Evolutionary conservation across 2,888 invertebrate species (phyloP).

Genomic region (Chaetogeoica ovagalla): DNA sequence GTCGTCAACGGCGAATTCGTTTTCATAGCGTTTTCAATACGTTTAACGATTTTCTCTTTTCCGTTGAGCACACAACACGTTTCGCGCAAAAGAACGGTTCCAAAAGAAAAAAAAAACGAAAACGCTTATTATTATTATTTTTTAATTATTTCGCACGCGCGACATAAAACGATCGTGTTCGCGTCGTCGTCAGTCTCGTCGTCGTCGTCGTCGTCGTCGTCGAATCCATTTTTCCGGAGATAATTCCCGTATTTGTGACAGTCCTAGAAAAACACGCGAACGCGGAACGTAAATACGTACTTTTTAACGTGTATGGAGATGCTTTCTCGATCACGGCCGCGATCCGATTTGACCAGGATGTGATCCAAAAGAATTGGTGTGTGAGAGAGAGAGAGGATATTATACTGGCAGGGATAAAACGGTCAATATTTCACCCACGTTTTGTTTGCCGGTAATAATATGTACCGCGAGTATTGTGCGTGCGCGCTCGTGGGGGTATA

Average conservation of each 20-base stretch:
- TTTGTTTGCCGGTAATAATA: neutral
- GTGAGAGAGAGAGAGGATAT: neutral
- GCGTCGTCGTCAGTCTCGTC: neutral
- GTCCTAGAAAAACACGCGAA: constrained; percentile 22
- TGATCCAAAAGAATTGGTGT: too few relatives aligned
- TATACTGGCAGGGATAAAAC: too few relatives aligned
- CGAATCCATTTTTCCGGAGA: neutral
- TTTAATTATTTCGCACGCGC: neutral
- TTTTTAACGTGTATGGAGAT: neutral
- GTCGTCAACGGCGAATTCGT: neutral
- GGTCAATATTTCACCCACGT: constrained; percentile 39
- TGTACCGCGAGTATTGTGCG: neutral
- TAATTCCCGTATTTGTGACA: neutral
- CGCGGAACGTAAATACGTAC: too few relatives aligned
- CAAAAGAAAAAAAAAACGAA: neutral
- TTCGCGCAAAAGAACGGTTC: neutral
- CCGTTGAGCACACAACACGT: constrained; percentile 44
- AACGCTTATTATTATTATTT: neutral
- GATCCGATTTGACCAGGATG: too few relatives aligned
- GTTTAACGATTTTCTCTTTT: neutral
- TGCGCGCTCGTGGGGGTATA: neutral
- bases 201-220: neutral
- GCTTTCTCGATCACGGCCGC: constrained; percentile 21
- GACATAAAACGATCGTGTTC: too few relatives aligned
- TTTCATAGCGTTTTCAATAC: neutral